A percentile compares a stretch with the other conserved stretches of the same genome.
Evolutionary conservation across 2,888 invertebrate genomes (phyloP).

Genomic region (Nyleta sp.): DNA sequence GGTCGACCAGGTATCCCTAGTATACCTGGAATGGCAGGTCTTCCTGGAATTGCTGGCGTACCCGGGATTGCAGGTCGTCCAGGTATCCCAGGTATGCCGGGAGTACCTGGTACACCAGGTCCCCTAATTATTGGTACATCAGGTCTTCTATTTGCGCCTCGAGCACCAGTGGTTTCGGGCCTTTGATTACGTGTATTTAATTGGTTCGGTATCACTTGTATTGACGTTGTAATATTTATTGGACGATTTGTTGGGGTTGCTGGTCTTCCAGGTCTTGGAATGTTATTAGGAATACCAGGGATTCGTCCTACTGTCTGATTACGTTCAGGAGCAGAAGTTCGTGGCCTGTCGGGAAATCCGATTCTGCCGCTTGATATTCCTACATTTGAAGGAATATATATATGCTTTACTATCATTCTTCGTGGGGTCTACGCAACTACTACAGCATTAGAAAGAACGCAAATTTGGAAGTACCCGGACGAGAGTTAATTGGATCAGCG

Average conservation of each 20-base stretch:
- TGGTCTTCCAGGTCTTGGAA: slow-evolving; percentile 63
- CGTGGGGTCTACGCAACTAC: not conserved
- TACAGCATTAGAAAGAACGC: not conserved
- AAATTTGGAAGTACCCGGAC: no score
- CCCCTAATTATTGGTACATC: slow-evolving; percentile 41
- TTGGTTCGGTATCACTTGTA: slow-evolving; percentile 24
- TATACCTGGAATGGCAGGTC: not conserved
- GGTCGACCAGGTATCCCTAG: not conserved
- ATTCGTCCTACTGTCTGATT: slow-evolving; percentile 43
- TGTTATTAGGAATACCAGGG: slow-evolving; percentile 44
- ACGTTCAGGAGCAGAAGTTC: slow-evolving; percentile 25
- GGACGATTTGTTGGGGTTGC: slow-evolving; percentile 69
- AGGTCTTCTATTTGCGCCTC: slow-evolving; percentile 61
- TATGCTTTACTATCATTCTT: slow-evolving; percentile 26
- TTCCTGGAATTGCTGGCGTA: not conserved
- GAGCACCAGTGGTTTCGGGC: slow-evolving; percentile 40
- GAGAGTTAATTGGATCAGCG: not conserved
- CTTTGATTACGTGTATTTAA: slow-evolving; percentile 35
- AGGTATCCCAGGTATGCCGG: not conserved
- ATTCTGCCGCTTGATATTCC: slow-evolving; percentile 49
- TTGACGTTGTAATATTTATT: slow-evolving; percentile 35
- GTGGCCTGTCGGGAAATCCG: slow-evolving; percentile 53
- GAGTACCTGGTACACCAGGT: slow-evolving; percentile 3
- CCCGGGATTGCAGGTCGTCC: slow-evolving; percentile 3
- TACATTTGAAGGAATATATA: slow-evolving; percentile 34